Evolutionary conservation across 2,113 vertebrate species (phyloP).

Genomic region (Lanius ludovicianus): DNA sequence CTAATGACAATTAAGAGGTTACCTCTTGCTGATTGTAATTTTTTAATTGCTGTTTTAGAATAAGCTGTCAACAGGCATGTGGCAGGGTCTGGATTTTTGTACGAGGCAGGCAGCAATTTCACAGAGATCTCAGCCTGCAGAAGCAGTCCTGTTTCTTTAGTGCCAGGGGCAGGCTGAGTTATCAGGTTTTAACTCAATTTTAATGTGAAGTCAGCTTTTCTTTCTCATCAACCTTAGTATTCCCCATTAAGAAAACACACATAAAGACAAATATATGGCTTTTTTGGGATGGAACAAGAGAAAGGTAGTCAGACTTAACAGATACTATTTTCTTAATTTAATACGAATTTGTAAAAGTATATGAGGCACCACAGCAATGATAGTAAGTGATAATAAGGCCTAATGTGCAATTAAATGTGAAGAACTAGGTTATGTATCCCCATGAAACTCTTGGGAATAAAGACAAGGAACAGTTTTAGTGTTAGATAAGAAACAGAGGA

Average conservation of each 20-base stretch:
- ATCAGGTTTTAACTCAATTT: background rate
- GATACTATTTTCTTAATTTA: background rate
- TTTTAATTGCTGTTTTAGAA: background rate
- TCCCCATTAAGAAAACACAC: background rate
- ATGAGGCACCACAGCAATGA: background rate
- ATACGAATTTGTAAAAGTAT: background rate
- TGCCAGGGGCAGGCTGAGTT: rapidly evolving
- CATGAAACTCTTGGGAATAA: background rate
- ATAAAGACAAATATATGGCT: background rate
- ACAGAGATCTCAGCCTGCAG: background rate
- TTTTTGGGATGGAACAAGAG: background rate
- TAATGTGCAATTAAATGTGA: background rate
- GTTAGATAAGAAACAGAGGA: background rate
- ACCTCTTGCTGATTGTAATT: background rate
- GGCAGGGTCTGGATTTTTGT: background rate
- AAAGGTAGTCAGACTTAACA: background rate
- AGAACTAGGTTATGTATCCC: background rate
- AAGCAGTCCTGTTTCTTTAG: background rate
- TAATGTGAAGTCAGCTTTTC: background rate
- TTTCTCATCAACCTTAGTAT: background rate
- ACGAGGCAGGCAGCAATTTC: background rate
- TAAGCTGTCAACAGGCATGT: background rate
- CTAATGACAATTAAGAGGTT: background rate
- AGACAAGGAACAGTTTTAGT: background rate
- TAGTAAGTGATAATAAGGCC: background rate